These are phyloP conservation scores for Hoplias malabaricus DNA, from an alignment of 2,113 vertebrate genomes.

Conservation along the genomic window DNA sequence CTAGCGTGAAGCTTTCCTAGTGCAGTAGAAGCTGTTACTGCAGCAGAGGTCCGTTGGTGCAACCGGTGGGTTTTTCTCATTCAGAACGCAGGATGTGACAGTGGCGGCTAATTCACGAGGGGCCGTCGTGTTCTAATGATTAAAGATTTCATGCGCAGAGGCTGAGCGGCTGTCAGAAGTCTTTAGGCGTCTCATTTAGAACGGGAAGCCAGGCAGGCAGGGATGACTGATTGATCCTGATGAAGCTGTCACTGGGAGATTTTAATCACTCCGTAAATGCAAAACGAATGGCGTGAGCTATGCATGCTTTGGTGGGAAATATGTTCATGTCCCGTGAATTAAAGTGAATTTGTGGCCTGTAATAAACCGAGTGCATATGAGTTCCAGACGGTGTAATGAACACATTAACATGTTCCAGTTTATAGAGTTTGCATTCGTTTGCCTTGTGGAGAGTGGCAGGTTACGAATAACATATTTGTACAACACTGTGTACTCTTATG, in stretches of 20 bases:
- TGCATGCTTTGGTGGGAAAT: neutral
- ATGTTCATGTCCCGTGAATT: constrained; percentile 2
- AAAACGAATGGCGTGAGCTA: neutral
- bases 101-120: neutral
- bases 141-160: neutral
- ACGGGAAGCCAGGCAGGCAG: constrained; percentile 2
- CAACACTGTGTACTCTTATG: neutral
- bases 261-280: constrained; percentile 16
- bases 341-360: neutral
- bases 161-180: constrained; percentile 39
- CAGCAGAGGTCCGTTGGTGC: too few relatives aligned
- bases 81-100: neutral
- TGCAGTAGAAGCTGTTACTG: too few relatives aligned
- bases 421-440: neutral
- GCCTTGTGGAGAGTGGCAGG: neutral
- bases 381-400: neutral
- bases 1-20: too few relatives aligned
- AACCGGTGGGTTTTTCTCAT: neutral
- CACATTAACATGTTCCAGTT: neutral
- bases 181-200: constrained; percentile 35
- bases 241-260: constrained; percentile 44
- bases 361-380: neutral
- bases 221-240: constrained; percentile 37
- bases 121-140: neutral
- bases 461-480: neutral